Percentiles rank a stretch among this genome's conserved stretches.
phyloP scores from a whole-genome alignment of 2,888 invertebrate genomes.

The Creontiades dilutus region DNA sequence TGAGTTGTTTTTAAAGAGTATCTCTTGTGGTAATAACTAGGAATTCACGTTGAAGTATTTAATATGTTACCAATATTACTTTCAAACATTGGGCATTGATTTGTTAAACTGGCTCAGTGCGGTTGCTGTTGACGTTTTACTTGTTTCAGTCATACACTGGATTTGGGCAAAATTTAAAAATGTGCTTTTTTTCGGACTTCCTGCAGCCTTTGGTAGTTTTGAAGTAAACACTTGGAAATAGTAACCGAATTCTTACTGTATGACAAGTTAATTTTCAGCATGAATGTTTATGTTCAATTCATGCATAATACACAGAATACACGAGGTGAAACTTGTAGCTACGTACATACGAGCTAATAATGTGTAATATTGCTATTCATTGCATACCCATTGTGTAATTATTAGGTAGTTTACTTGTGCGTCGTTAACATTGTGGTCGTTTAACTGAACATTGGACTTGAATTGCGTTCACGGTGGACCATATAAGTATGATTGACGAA shows the following conservation, averaged over 20 bases:
- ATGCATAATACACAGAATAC: neutral
- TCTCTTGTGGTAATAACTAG: no score
- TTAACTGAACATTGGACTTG: neutral
- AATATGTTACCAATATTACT: neutral
- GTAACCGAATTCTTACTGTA: neutral
- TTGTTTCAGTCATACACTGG: neutral
- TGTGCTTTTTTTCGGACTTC: neutral
- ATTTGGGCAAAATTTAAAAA: neutral
- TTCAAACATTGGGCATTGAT: neutral
- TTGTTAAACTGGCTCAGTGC: neutral
- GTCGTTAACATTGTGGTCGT: neutral
- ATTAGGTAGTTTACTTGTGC: neutral
- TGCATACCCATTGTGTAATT: neutral
- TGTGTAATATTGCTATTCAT: neutral
- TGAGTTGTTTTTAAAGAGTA: no score
- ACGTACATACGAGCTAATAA: neutral
- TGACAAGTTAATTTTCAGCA: neutral
- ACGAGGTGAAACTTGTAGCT: neutral
- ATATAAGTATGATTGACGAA: neutral
- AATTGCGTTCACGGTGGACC: neutral
- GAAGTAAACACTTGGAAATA: neutral
- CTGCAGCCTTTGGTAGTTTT: neutral
- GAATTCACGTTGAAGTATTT: no score
- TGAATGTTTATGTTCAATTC: no score
- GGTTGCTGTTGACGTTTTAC: neutral